These are phyloP conservation scores for Leuciscus idus DNA, from an alignment of 2,113 vertebrate species.

Conservation along the genomic window DNA sequence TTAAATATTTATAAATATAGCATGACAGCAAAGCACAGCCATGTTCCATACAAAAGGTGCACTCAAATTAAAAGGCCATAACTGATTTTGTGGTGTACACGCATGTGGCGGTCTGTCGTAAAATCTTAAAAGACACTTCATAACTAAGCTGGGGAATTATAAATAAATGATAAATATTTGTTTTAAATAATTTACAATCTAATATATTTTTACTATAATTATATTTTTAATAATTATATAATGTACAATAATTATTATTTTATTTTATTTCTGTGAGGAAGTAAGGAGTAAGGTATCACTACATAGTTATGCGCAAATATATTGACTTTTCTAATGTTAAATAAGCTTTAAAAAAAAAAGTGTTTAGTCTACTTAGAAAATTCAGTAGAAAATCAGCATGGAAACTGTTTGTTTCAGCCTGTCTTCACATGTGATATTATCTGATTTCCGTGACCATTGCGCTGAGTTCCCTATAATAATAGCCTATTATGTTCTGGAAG, in stretches of 20 bases:
- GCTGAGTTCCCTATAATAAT: constrained; percentile 5
- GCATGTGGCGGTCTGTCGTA: neutral
- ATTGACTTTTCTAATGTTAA: too few relatives aligned
- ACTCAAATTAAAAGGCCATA: neutral
- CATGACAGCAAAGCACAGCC: neutral
- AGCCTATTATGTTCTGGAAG: constrained; percentile 35
- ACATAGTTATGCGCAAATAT: too few relatives aligned
- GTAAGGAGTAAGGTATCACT: too few relatives aligned
- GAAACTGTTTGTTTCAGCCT: too few relatives aligned
- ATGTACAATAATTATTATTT: too few relatives aligned
- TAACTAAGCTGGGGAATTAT: neutral
- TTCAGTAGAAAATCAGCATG: too few relatives aligned
- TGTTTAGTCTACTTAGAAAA: too few relatives aligned
- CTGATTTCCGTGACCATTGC: neutral
- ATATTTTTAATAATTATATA: too few relatives aligned
- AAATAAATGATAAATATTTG: neutral
- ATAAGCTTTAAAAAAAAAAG: too few relatives aligned
- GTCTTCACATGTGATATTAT: constrained; percentile 2
- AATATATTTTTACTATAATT: too few relatives aligned
- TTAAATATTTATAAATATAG: neutral
- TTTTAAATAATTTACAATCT: too few relatives aligned
- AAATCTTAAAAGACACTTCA: neutral
- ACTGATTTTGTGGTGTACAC: neutral
- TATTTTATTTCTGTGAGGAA: too few relatives aligned
- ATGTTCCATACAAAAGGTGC: neutral